Conservation (phyloP, 2,888 invertebrate genomes). For the Blastobasis lacticolella region DNA sequence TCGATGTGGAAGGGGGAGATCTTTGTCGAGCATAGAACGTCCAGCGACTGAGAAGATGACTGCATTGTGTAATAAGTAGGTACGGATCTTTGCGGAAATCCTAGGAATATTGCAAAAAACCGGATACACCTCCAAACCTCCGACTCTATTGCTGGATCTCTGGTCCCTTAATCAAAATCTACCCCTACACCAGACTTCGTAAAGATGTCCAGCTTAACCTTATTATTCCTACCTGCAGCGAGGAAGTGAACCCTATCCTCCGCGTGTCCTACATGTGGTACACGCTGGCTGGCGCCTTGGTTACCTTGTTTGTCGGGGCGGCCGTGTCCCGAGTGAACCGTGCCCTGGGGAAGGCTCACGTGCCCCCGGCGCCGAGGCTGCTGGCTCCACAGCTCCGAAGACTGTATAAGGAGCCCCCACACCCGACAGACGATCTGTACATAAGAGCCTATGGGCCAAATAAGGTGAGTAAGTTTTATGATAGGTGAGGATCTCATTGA, state of each 20-base stretch:
- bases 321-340: constrained; percentile 40
- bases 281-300: constrained; percentile 65
- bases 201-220: no score
- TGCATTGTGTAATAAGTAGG: no score
- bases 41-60: no score
- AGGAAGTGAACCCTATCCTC: constrained; percentile 77
- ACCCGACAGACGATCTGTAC: constrained; percentile 54
- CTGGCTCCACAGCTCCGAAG: constrained; percentile 82
- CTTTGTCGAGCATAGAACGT: no score
- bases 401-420: constrained; percentile 64
- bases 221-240: constrained; percentile 21
- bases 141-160: no score
- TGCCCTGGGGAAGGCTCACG: constrained; percentile 39
- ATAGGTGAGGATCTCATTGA: not conserved
- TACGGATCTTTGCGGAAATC: no score
- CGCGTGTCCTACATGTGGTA: constrained; percentile 88
- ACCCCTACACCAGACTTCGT: no score
- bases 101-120: no score
- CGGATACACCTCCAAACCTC: no score
- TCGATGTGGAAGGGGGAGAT: no score
- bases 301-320: constrained; percentile 47
- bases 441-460: constrained; percentile 55
- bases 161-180: no score
- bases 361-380: constrained; percentile 61
- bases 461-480: constrained; percentile 30